phyloP scores from a whole-genome alignment of 2,797 vertebrate species.

The Sphenodon punctatus region DNA sequence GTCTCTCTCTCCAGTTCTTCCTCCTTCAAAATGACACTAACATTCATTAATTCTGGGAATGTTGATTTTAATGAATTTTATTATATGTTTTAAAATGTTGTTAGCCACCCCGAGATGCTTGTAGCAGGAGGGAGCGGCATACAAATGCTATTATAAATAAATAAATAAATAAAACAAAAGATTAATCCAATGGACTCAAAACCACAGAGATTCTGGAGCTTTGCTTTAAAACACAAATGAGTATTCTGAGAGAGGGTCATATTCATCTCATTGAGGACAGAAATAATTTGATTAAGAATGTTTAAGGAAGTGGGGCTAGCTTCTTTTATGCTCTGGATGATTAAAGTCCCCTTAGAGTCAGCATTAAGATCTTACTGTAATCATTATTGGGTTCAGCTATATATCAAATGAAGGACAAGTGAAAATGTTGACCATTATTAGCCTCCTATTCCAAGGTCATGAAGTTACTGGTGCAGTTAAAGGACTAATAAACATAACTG shows the following conservation, averaged over 20 bases:
- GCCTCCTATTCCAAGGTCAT: background rate
- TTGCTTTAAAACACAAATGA: background rate
- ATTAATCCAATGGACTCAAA: background rate
- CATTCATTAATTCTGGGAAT: too few relatives aligned
- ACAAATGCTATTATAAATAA: too few relatives aligned
- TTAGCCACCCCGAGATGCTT: too few relatives aligned
- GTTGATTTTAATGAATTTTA: too few relatives aligned
- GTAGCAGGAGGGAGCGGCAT: too few relatives aligned
- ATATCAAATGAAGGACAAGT: background rate
- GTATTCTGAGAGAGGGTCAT: background rate
- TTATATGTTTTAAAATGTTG: too few relatives aligned
- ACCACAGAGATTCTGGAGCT: background rate
- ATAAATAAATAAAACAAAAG: too few relatives aligned
- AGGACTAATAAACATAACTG: background rate
- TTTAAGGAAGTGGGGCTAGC: background rate
- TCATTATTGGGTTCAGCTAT: background rate
- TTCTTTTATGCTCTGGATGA: fast-evolving
- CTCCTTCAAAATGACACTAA: background rate
- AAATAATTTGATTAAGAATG: background rate
- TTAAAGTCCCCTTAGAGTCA: background rate
- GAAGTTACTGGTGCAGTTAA: background rate
- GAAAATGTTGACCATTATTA: background rate
- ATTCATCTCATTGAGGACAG: background rate
- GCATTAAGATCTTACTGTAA: background rate
- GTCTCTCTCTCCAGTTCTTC: background rate